Percentiles rank a stretch among this genome's conserved stretches.
These are phyloP conservation scores for Chironomus riparius DNA, from an alignment of 2,888 invertebrate species.

Conservation along the genomic window DNA sequence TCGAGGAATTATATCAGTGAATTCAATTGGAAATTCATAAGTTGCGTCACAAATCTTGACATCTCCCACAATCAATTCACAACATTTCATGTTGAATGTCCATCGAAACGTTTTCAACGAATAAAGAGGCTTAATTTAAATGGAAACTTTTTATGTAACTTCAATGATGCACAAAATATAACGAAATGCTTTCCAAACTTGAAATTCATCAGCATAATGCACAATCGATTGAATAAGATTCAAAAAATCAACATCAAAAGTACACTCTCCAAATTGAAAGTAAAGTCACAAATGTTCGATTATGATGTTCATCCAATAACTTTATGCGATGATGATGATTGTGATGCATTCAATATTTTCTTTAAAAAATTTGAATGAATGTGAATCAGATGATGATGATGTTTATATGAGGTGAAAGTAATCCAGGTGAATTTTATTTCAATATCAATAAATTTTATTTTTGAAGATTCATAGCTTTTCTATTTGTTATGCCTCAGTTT, in stretches of 20 bases:
- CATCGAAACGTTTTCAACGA: background rate
- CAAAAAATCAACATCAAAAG: background rate
- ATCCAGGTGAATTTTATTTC: slow-evolving; percentile 13
- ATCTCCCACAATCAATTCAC: slow-evolving; percentile 4
- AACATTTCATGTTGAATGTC: background rate
- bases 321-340: background rate
- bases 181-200: slow-evolving; percentile 1
- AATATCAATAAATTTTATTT: background rate
- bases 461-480: background rate
- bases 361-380: background rate
- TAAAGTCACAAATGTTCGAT: slow-evolving; percentile 14
- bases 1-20: slow-evolving; percentile 19
- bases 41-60: slow-evolving; percentile 12
- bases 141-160: slow-evolving; percentile 10
- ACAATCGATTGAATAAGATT: background rate
- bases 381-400: background rate
- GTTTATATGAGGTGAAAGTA: slow-evolving; percentile 6
- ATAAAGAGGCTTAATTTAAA: slow-evolving; percentile 6
- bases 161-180: background rate
- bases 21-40: slow-evolving; percentile 19
- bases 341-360: slow-evolving; percentile 4
- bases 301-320: background rate
- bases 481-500: background rate
- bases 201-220: background rate
- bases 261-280: background rate